Percentiles rank a stretch among this genome's conserved stretches.
These are phyloP conservation scores for Merluccius polli DNA, from an alignment of 2,797 vertebrate genomes.

Conservation along the genomic window DNA sequence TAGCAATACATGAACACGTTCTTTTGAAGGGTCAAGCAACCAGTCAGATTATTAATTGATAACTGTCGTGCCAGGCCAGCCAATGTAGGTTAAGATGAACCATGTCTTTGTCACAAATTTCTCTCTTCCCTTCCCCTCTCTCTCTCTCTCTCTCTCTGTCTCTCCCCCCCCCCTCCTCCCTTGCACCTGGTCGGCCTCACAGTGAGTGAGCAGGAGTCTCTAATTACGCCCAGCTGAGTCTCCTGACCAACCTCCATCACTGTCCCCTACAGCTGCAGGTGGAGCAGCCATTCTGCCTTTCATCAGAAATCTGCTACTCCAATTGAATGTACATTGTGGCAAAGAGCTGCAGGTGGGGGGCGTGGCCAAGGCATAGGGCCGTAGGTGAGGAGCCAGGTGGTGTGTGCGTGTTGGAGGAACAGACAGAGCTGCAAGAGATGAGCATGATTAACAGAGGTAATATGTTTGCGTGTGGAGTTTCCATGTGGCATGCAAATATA, in stretches of 20 bases:
- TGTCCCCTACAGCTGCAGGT: background rate
- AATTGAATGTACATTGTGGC: background rate
- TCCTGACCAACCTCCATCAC: background rate
- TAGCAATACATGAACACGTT: background rate
- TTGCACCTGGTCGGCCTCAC: background rate
- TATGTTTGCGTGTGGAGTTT: background rate
- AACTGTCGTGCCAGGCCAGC: background rate
- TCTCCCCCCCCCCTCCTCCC: background rate
- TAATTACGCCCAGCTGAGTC: background rate
- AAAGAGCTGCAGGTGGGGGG: no score
- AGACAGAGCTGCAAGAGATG: background rate
- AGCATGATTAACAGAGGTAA: background rate
- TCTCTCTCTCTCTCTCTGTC: no score
- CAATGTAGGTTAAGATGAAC: background rate
- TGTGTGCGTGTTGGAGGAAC: background rate
- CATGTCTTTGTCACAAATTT: background rate
- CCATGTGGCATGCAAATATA: no score
- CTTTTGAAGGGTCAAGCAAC: background rate
- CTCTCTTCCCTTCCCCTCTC: background rate
- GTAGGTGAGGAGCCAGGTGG: background rate
- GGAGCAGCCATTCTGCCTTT: background rate
- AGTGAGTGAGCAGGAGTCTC: background rate
- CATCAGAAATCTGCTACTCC: background rate
- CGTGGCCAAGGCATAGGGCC: background rate
- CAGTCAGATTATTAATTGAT: background rate